phyloP scores from a whole-genome alignment of 1,140 invertebrate species.

The Spodoptera litura region DNA sequence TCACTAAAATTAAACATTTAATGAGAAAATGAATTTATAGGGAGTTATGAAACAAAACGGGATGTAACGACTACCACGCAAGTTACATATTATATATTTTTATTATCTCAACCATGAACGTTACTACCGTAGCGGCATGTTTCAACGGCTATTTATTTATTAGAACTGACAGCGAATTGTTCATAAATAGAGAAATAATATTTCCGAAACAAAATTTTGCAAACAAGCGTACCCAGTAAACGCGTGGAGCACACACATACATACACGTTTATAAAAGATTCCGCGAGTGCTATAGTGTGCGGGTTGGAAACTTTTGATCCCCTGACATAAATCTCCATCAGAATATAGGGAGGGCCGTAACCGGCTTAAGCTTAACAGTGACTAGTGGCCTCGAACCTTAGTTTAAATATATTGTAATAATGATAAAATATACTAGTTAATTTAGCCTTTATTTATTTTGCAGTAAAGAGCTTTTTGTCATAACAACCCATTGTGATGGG shows the following conservation, averaged over 20 bases:
- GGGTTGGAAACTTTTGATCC: conserved; percentile 83
- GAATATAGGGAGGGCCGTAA: conserved; percentile 83
- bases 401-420: conserved; percentile 83
- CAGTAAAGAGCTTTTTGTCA: conserved; percentile 70
- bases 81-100: conserved; percentile 53
- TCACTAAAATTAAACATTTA: conserved; percentile 73
- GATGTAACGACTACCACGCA: conserved; percentile 46
- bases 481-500: conserved; percentile 66
- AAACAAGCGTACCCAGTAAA: conserved; percentile 48
- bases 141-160: conserved; percentile 62
- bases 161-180: conserved; percentile 60
- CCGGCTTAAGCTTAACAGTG: conserved; percentile 84
- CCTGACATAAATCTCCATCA: conserved; percentile 85
- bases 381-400: conserved; percentile 72
- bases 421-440: conserved; percentile 80
- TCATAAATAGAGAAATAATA: conserved; percentile 57
- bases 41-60: conserved; percentile 53
- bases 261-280: conserved; percentile 33
- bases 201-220: conserved; percentile 59
- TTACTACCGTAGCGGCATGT: conserved; percentile 26
- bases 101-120: conserved; percentile 56
- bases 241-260: conserved; percentile 48
- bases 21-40: conserved; percentile 71
- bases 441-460: conserved; percentile 76
- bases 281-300: conserved; percentile 48